phyloP scores from a whole-genome alignment of 2,797 vertebrate species.

The Gallinago solitaria region DNA sequence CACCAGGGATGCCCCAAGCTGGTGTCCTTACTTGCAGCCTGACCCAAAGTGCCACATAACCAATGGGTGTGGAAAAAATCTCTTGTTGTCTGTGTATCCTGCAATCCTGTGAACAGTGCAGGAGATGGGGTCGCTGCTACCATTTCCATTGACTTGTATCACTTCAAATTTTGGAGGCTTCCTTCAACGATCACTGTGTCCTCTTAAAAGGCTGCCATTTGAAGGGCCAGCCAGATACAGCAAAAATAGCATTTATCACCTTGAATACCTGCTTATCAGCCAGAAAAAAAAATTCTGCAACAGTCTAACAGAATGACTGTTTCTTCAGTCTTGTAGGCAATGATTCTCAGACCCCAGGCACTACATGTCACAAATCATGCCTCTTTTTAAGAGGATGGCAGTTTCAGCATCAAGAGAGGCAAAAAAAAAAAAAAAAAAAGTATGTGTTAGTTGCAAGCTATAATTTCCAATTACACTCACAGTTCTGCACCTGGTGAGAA shows the following conservation, averaged over 20 bases:
- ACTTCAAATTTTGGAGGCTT: neutral
- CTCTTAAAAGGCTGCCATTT: neutral
- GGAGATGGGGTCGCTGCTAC: neutral
- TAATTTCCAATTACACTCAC: slow-evolving; percentile 35
- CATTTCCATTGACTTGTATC: neutral
- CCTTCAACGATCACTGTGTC: neutral
- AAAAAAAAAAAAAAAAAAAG: neutral
- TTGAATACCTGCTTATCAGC: neutral
- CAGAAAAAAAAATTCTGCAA: neutral
- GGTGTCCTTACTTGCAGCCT: neutral
- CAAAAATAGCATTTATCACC: neutral
- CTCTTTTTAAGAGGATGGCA: neutral
- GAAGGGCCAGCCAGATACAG: neutral
- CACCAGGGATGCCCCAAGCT: neutral
- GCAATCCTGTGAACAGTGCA: accelerated
- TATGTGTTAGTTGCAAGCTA: neutral
- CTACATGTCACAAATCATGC: neutral
- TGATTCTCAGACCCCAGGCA: neutral
- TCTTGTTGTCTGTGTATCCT: neutral
- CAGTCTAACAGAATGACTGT: neutral
- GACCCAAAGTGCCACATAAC: neutral
- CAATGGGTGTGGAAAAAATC: neutral
- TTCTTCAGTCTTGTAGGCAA: neutral
- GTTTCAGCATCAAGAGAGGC: neutral
- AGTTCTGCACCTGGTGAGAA: slow-evolving; percentile 43